A percentile compares a stretch with the other conserved stretches of the same genome.
Conservation (phyloP, 2,113 vertebrate species). For the Takifugu bimaculatus region DNA sequence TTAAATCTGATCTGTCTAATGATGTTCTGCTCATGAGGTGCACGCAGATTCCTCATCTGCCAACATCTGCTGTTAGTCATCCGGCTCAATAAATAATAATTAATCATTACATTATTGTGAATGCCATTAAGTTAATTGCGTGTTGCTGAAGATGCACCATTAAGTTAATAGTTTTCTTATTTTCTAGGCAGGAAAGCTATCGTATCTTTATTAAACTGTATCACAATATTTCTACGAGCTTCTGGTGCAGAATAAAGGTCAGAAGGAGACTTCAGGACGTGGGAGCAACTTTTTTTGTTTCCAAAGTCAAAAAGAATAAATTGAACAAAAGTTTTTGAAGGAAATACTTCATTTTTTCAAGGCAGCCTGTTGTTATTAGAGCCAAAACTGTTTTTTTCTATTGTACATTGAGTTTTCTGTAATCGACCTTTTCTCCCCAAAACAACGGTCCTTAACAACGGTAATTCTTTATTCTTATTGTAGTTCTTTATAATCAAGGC, state of each 20-base stretch:
- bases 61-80: conserved; percentile 17
- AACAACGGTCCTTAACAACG: no score
- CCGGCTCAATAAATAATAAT: conserved; percentile 6
- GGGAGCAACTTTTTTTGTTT: not conserved
- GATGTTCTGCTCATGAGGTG: conserved; percentile 10
- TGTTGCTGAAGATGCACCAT: conserved; percentile 23
- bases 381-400: no score
- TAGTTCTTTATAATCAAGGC: no score
- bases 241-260: no score
- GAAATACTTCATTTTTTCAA: no score
- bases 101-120: conserved; percentile 11
- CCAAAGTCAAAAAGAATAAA: no score
- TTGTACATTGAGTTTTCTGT: no score
- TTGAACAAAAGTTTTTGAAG: no score
- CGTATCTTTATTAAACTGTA: not conserved
- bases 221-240: not conserved
- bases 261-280: no score
- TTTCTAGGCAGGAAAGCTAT: not conserved
- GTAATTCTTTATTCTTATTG: no score
- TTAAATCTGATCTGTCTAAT: not conserved
- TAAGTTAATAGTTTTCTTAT: conserved; percentile 21
- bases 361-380: no score
- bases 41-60: conserved; percentile 1
- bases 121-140: conserved; percentile 24
- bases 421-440: no score